These are phyloP conservation scores for Mycetomoellerius zeteki DNA, from an alignment of 1,140 invertebrate genomes.

Conservation along the genomic window DNA sequence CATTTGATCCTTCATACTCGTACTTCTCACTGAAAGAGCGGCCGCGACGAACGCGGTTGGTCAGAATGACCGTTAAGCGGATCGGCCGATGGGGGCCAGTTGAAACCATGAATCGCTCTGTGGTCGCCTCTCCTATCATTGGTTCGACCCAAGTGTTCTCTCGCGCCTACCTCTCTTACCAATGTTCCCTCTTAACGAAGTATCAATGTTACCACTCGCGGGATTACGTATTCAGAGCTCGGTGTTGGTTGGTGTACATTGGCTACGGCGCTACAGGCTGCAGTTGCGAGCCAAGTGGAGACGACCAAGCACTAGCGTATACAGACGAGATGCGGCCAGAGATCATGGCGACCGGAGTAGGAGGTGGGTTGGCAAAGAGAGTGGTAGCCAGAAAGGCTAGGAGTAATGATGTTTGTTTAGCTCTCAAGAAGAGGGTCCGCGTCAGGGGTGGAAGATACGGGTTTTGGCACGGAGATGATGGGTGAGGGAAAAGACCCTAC, in stretches of 20 bases:
- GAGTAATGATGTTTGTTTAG: conserved; percentile 85
- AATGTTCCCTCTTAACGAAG: conserved; percentile 73
- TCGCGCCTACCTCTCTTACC: background rate
- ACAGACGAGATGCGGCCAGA: conserved; percentile 47
- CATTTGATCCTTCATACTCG: conserved; percentile 24
- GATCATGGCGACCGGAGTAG: conserved; percentile 25
- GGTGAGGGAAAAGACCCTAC: conserved; percentile 72
- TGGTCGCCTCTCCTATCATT: conserved; percentile 47
- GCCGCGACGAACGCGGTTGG: background rate
- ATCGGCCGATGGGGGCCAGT: conserved; percentile 52
- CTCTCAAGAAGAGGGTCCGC: conserved; percentile 79
- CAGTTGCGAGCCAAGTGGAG: conserved; percentile 51
- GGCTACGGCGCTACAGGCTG: conserved; percentile 63
- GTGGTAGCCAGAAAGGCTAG: conserved; percentile 64
- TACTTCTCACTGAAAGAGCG: conserved; percentile 14
- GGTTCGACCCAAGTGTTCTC: conserved; percentile 38
- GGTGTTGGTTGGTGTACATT: conserved; percentile 76
- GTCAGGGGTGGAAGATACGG: conserved; percentile 77
- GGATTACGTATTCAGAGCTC: conserved; percentile 78
- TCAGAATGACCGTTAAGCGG: conserved; percentile 70
- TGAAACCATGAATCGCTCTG: conserved; percentile 49
- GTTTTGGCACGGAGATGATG: conserved; percentile 82
- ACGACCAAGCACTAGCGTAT: conserved; percentile 12
- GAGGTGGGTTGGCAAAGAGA: conserved; percentile 54
- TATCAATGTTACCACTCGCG: conserved; percentile 76